A percentile compares a stretch with the other conserved stretches of the same genome.
phyloP scores from a whole-genome alignment of 1,140 invertebrate species.

The Lepidurus packardi region DNA sequence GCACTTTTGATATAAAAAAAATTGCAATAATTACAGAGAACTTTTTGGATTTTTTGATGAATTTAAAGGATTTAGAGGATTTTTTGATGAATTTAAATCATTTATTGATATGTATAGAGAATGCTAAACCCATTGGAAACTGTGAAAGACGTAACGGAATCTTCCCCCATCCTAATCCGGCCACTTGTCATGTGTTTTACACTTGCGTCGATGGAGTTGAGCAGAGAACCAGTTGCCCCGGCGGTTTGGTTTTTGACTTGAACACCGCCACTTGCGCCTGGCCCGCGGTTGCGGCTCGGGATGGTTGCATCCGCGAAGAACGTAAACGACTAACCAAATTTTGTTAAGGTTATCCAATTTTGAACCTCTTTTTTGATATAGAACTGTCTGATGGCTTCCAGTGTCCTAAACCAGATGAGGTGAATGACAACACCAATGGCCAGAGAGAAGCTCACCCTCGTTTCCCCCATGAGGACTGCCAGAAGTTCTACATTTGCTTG shows the following conservation, averaged over 20 bases:
- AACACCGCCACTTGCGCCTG: constrained; percentile 79
- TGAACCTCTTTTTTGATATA: no score
- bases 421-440: constrained; percentile 16
- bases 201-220: constrained; percentile 81
- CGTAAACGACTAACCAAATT: no score
- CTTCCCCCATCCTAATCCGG: constrained; percentile 74
- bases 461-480: constrained; percentile 77
- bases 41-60: no score
- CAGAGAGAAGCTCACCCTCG: constrained; percentile 73
- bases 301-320: constrained; percentile 57
- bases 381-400: constrained; percentile 69
- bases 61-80: no score
- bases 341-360: no score
- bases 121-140: constrained; percentile 60
- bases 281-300: constrained; percentile 70
- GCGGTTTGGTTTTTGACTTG: constrained; percentile 80
- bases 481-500: constrained; percentile 82
- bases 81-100: no score
- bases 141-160: constrained; percentile 80
- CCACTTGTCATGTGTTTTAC: constrained; percentile 76
- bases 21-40: no score
- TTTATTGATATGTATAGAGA: constrained; percentile 54
- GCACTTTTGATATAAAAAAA: no score
- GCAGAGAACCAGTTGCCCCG: constrained; percentile 71
- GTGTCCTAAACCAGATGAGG: constrained; percentile 52